Conservation (phyloP, 2,113 vertebrate genomes). For the Verasper variegatus region DNA sequence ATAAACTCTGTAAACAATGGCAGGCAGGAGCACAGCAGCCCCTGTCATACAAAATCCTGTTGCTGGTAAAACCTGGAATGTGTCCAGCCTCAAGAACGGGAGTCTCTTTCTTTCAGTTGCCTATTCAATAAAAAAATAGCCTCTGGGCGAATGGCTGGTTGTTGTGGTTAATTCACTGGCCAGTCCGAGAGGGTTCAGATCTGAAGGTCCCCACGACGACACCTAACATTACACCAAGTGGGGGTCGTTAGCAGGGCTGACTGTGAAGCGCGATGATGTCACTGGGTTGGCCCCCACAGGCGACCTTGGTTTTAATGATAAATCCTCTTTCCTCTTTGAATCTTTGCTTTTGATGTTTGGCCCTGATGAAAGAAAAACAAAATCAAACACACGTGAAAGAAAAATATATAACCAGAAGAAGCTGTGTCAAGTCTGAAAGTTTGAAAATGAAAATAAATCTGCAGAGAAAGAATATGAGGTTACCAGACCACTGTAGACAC, state of each 20-base stretch:
- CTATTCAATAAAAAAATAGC: conserved; percentile 83
- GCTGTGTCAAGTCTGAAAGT: no score
- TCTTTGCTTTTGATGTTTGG: conserved; percentile 82
- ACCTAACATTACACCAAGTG: conserved; percentile 76
- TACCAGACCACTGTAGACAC: no score
- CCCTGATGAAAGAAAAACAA: conserved; percentile 72
- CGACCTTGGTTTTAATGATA: conserved; percentile 75
- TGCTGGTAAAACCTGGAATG: conserved; percentile 80
- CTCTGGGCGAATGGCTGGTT: conserved; percentile 78
- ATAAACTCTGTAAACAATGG: conserved; percentile 76
- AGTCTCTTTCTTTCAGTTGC: conserved; percentile 77
- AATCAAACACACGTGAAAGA: background rate
- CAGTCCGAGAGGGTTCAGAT: conserved; percentile 63
- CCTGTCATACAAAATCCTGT: conserved; percentile 77
- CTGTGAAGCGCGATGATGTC: conserved; percentile 91
- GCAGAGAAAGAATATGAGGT: no score
- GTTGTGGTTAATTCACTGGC: conserved; percentile 62
- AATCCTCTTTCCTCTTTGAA: conserved; percentile 88
- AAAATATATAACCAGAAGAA: no score
- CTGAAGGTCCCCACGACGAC: conserved; percentile 49
- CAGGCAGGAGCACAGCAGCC: conserved; percentile 67
- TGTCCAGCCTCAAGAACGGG: conserved; percentile 77
- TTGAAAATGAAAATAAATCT: no score
- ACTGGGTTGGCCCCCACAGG: conserved; percentile 75
- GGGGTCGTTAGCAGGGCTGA: conserved; percentile 91